Conservation (phyloP, 92 coral and sea anemone species). For the Micromussa lordhowensis region DNA sequence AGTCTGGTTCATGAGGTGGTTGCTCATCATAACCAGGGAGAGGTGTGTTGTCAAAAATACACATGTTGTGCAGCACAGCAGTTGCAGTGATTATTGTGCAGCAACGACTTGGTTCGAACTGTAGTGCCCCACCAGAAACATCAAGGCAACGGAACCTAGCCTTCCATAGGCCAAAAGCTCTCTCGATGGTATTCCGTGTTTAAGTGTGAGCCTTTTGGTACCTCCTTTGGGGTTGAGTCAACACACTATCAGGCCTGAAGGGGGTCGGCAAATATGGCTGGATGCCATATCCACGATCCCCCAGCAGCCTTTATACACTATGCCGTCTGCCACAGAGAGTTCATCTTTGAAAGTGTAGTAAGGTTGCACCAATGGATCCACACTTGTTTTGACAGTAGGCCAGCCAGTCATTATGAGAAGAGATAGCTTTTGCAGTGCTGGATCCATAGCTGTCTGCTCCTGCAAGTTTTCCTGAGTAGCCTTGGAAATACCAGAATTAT, state of each 20-base stretch:
- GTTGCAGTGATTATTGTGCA: conserved; percentile 37
- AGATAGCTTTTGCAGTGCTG: too few relatives aligned
- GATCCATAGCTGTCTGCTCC: too few relatives aligned
- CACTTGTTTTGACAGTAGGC: too few relatives aligned
- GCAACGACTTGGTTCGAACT: conserved; percentile 24
- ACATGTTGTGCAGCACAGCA: conserved; percentile 27
- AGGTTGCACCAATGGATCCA: too few relatives aligned
- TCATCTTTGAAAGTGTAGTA: too few relatives aligned
- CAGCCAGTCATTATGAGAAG: too few relatives aligned
- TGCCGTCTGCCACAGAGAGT: too few relatives aligned
- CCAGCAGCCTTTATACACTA: too few relatives aligned
- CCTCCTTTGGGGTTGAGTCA: conserved; percentile 18
- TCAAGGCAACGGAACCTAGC: conserved; percentile 24
- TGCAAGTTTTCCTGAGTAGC: too few relatives aligned
- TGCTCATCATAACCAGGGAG: conserved; percentile 11
- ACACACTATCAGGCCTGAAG: conserved; percentile 36
- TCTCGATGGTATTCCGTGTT: conserved; percentile 32
- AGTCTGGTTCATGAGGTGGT: conserved; percentile 25
- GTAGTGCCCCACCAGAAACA: conserved; percentile 35
- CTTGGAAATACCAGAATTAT: too few relatives aligned
- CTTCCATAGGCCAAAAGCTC: conserved; percentile 40
- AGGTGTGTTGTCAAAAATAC: conserved; percentile 13
- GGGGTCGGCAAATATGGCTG: conserved; percentile 30
- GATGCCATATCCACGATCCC: conserved; percentile 10
- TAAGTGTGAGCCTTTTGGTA: conserved; percentile 17